Conservation (phyloP, 2,888 invertebrate genomes). For the Megastigmus dorsalis region DNA sequence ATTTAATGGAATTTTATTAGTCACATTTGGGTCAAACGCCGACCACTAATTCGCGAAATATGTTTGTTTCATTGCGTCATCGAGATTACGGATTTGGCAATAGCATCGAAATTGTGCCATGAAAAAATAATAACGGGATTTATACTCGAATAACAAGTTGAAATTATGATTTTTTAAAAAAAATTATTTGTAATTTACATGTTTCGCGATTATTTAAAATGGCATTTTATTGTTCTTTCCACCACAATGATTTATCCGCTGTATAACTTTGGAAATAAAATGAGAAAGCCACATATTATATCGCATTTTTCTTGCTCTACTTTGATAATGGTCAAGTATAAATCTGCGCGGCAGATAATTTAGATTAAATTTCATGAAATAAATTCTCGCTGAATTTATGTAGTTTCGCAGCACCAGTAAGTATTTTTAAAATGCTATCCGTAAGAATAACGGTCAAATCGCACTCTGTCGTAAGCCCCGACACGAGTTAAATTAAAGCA, state of each 20-base stretch:
- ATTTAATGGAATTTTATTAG: constrained; percentile 27
- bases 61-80: constrained; percentile 31
- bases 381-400: constrained; percentile 21
- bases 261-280: constrained; percentile 12
- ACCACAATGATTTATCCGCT: constrained; percentile 4
- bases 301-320: constrained; percentile 23
- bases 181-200: too few species aligned
- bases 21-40: not conserved
- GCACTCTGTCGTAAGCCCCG: too few species aligned
- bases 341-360: constrained; percentile 22
- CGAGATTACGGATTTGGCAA: too few species aligned
- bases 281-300: constrained; percentile 7
- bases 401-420: too few species aligned
- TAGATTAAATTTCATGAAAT: constrained; percentile 30
- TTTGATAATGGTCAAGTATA: constrained; percentile 13
- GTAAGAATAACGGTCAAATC: not conserved
- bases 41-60: not conserved
- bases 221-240: not conserved
- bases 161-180: too few species aligned
- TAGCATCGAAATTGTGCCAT: too few species aligned
- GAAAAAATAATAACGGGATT: too few species aligned
- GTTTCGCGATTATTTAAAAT: too few species aligned
- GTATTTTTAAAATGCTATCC: not conserved
- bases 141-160: too few species aligned
- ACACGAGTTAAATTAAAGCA: not conserved